A percentile compares a stretch with the other conserved stretches of the same genome.
These are phyloP conservation scores for Plodia interpunctella DNA, from an alignment of 1,140 invertebrate genomes.

Conservation along the genomic window DNA sequence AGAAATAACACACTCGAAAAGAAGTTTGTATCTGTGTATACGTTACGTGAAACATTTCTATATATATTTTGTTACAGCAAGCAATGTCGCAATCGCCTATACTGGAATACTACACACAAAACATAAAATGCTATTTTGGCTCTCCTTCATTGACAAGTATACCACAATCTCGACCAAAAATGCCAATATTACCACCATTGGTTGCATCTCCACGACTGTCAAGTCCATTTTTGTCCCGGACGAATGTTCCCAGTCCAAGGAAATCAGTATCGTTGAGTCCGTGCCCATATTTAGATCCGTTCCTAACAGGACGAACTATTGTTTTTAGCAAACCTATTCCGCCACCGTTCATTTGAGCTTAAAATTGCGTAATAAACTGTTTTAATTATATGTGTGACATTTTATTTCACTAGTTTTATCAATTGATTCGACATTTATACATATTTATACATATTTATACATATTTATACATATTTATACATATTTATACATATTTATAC, in stretches of 20 bases:
- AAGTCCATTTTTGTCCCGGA: no score
- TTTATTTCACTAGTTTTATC: no score
- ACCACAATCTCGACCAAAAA: background rate
- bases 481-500: no score
- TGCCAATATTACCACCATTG: background rate
- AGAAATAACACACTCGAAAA: no score
- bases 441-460: no score
- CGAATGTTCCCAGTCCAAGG: no score
- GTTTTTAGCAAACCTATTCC: conserved; percentile 1
- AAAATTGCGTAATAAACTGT: no score
- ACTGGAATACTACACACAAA: background rate
- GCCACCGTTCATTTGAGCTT: conserved; percentile 14
- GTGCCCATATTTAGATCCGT: background rate
- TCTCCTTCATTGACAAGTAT: background rate
- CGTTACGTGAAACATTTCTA: background rate
- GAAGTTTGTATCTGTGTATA: no score
- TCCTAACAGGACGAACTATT: background rate
- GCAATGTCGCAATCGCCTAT: background rate
- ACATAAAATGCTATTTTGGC: conserved; percentile 1
- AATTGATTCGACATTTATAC: no score
- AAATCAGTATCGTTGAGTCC: background rate
- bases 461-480: no score
- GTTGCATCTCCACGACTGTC: no score
- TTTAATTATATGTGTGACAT: background rate
- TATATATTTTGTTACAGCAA: background rate